Evolutionary conservation across 2,113 vertebrate species (phyloP), one percentile per base, ranked within the genome.

Genomic region (Hippocampus barbouri): DNA sequence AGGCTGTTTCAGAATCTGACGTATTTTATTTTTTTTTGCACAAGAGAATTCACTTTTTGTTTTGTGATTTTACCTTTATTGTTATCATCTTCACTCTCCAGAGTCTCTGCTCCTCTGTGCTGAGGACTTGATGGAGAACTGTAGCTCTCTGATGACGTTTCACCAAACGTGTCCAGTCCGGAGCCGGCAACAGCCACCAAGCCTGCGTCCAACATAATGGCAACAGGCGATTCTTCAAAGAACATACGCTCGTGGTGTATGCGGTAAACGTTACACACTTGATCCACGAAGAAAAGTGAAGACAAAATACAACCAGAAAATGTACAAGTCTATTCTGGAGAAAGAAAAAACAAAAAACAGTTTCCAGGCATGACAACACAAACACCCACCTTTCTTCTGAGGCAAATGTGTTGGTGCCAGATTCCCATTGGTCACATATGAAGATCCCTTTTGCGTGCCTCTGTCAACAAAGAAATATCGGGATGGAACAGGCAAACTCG

Each of bases 131-230:
- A 95, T 14, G 96, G 95, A 77, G 94, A 97, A 89, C 96, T 98
- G 92, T 94, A 97, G 89, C 95, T 95, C 91, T 96, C 96, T 57
- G 96, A 98, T 18, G 96, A 98, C 0, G 94, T 97, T 84, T 97
- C 96, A 83, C 95, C 95, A 81, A 92, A 95, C 0, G 93, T 94
- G 68, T 97, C 95, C 11, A 90, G 93, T 79, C 94, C 93, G 73
- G 94, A 95, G 81, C 91, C 91, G 77, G 85, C 74, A 14, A 92
- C 95, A 93, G 93, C 54, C 89, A 87, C 85, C 69, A 65, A 70
- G 74, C 2, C 5, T 1, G 43, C 20, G 18, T 49, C 3, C 6
- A 1, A 34, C 27, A 61, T 10, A 61, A 18, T 61, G 59, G 15
- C 15, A 10, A 34, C 15, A 9, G 27, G 27, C 14, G 15, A 27